Percentiles rank a stretch among this genome's conserved stretches.
Conservation (phyloP, 1,140 invertebrate genomes). For the Aphaenogaster rudis region DNA sequence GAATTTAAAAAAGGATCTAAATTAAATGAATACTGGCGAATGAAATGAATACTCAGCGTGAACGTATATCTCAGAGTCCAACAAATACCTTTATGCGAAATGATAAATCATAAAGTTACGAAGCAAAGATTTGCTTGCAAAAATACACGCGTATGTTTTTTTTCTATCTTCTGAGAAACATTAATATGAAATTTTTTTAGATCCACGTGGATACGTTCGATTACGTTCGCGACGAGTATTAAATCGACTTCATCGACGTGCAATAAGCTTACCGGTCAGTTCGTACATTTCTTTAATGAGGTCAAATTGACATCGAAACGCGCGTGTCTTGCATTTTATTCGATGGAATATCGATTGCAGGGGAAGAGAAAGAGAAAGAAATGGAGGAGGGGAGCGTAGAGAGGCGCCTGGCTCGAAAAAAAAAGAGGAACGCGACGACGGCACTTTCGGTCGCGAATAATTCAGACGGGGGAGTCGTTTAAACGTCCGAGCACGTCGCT, state of each 20-base stretch:
- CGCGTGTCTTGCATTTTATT: slow-evolving; percentile 49
- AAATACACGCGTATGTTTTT: too few species aligned
- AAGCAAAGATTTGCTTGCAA: neutral
- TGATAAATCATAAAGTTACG: neutral
- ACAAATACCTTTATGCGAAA: neutral
- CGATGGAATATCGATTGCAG: slow-evolving; percentile 32
- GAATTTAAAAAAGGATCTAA: neutral
- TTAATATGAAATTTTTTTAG: neutral
- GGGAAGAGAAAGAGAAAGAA: neutral
- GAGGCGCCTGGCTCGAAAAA: slow-evolving; percentile 66
- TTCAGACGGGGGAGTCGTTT: slow-evolving; percentile 76
- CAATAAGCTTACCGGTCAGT: slow-evolving; percentile 27
- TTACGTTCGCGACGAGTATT: neutral
- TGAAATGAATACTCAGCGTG: neutral
- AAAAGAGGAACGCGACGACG: slow-evolving; percentile 56
- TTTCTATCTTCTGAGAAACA: neutral
- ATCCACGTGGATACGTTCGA: neutral
- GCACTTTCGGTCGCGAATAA: slow-evolving; percentile 75
- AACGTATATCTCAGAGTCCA: neutral
- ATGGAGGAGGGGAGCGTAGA: neutral
- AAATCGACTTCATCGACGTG: slow-evolving; percentile 6
- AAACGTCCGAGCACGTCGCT: slow-evolving; percentile 75
- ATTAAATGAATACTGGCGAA: neutral
- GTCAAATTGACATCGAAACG: slow-evolving; percentile 41
- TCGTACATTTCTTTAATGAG: slow-evolving; percentile 34